A percentile compares a stretch with the other conserved stretches of the same genome.
These are phyloP conservation scores for Palythoa caribaeorum DNA, from an alignment of 92 coral and sea anemone genomes.

Conservation along the genomic window DNA sequence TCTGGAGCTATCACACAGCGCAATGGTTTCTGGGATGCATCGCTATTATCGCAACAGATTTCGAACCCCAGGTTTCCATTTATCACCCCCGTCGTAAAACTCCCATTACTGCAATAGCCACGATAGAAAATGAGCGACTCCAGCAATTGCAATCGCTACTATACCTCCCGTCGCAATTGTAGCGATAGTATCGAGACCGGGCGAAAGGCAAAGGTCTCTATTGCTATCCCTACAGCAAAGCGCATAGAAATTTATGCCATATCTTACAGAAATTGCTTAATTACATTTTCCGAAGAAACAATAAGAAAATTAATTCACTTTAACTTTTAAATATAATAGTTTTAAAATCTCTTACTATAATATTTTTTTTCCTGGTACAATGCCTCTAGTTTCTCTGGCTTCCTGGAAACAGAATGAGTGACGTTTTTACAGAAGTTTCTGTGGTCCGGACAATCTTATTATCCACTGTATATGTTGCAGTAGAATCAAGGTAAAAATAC, in stretches of 20 bases:
- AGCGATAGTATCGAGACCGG: too few species aligned
- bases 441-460: not conserved
- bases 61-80: too few species aligned
- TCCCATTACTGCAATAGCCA: too few species aligned
- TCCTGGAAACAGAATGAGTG: slow-evolving; percentile 9
- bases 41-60: too few species aligned
- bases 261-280: not conserved
- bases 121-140: too few species aligned
- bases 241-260: not conserved
- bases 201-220: too few species aligned
- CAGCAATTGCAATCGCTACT: too few species aligned
- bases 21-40: too few species aligned
- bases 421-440: not conserved
- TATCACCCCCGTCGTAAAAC: too few species aligned
- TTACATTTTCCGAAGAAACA: not conserved
- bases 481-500: not conserved
- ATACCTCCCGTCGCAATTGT: too few species aligned
- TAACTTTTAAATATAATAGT: slow-evolving; percentile 39
- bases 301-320: not conserved
- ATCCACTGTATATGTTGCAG: not conserved
- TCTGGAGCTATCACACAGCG: too few species aligned
- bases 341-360: not conserved
- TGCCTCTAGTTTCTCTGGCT: slow-evolving; percentile 38
- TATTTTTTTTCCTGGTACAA: not conserved
- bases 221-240: not conserved